These are phyloP conservation scores for Lithophane socia DNA, from an alignment of 2,888 invertebrate genomes.

Conservation along the genomic window DNA sequence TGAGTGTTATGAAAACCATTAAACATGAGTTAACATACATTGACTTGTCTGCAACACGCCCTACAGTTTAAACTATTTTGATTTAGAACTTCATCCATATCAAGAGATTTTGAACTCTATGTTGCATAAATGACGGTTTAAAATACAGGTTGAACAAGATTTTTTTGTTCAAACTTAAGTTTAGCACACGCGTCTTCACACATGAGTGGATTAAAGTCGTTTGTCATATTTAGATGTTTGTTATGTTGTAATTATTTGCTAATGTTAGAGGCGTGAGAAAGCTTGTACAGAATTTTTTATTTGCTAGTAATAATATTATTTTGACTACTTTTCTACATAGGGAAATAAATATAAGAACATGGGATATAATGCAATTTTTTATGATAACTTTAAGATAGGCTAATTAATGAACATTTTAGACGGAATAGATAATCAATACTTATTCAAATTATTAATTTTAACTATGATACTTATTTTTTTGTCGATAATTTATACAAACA, in stretches of 20 bases:
- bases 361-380: background rate
- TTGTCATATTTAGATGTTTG: slow-evolving; percentile 87
- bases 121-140: background rate
- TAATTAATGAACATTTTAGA: background rate
- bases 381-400: background rate
- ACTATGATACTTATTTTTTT: background rate
- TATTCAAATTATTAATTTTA: background rate
- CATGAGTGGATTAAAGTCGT: slow-evolving; percentile 86
- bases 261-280: slow-evolving; percentile 84
- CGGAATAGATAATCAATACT: background rate
- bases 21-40: slow-evolving; percentile 82
- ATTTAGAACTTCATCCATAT: slow-evolving; percentile 69
- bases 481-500: background rate
- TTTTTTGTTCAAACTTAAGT: slow-evolving; percentile 71
- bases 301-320: background rate
- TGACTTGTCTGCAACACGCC: slow-evolving; percentile 82
- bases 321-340: background rate
- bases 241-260: slow-evolving; percentile 83
- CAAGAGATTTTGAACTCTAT: slow-evolving; percentile 56
- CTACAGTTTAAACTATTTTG: slow-evolving; percentile 84
- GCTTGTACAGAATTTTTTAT: slow-evolving; percentile 36
- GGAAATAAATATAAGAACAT: background rate
- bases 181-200: slow-evolving; percentile 83
- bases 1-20: slow-evolving; percentile 89
- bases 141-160: slow-evolving; percentile 41